phyloP scores from a whole-genome alignment of 2,113 vertebrate genomes.

The Tyrannus savana region DNA sequence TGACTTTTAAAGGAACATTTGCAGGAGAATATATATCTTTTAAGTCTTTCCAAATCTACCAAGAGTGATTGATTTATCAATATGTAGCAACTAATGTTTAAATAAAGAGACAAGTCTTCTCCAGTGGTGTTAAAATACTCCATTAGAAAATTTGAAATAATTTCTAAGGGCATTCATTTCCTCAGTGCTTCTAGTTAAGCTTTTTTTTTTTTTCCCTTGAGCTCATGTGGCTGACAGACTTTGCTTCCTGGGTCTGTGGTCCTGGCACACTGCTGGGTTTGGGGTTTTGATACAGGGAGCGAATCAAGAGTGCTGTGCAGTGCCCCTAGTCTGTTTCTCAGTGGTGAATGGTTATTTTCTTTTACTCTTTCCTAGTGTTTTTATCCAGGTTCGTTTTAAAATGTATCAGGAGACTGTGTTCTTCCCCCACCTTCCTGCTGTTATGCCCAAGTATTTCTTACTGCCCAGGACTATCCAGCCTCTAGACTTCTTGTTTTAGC shows the following conservation, averaged over 20 bases:
- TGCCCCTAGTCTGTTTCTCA: background rate
- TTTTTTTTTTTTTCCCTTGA: background rate
- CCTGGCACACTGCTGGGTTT: background rate
- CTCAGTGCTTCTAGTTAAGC: background rate
- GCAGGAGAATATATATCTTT: background rate
- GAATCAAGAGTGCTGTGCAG: background rate
- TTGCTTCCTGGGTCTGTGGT: background rate
- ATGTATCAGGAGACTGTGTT: background rate
- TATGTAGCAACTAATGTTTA: conserved; percentile 10
- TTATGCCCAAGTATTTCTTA: background rate
- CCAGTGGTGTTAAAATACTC: background rate
- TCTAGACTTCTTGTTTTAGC: background rate
- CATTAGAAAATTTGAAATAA: background rate
- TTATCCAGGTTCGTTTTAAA: background rate
- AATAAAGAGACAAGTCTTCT: background rate
- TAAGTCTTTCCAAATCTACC: background rate
- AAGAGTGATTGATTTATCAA: conserved; percentile 22
- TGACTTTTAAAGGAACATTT: conserved; percentile 65
- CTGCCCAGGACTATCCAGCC: background rate
- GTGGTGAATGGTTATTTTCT: background rate
- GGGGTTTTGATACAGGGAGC: background rate
- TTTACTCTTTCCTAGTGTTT: background rate
- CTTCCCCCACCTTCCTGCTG: background rate
- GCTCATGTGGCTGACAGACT: background rate
- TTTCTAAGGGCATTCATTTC: background rate